Percentiles rank a stretch among this genome's conserved stretches.
These are phyloP conservation scores for Harpagus bidentatus DNA, from an alignment of 2,113 vertebrate genomes.

Conservation along the genomic window DNA sequence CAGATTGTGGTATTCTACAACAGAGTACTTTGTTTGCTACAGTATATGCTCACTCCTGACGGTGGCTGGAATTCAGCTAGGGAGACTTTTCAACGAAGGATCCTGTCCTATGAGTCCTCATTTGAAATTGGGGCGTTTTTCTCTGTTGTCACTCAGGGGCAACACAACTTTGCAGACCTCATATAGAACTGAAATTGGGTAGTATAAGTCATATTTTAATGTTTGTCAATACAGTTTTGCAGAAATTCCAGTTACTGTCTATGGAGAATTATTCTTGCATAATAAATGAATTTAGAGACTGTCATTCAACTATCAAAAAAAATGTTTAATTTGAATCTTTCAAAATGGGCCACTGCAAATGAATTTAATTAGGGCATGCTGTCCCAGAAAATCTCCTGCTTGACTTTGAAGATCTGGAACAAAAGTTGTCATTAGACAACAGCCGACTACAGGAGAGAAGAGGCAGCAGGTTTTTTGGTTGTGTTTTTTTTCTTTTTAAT, in stretches of 20 bases:
- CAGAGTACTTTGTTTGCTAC: not conserved
- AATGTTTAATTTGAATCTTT: not conserved
- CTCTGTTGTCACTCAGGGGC: not conserved
- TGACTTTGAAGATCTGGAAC: slow-evolving; percentile 39
- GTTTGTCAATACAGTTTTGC: not conserved
- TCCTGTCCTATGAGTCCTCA: not conserved
- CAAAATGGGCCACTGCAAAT: not conserved
- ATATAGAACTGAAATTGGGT: not conserved
- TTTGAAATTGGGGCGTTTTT: not conserved
- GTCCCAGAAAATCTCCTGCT: slow-evolving; percentile 39
- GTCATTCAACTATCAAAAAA: not conserved
- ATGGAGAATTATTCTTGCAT: not conserved
- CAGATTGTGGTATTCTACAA: not conserved
- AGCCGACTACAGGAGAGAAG: not conserved
- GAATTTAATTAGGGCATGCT: slow-evolving; percentile 42
- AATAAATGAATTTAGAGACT: not conserved
- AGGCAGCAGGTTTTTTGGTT: not conserved
- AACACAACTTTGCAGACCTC: not conserved
- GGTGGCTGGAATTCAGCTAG: not conserved
- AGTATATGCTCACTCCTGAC: not conserved
- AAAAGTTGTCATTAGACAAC: not conserved
- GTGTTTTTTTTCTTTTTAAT: not conserved
- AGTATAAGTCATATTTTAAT: not conserved
- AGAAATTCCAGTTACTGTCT: not conserved
- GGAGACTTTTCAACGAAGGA: not conserved